phyloP scores from a whole-genome alignment of 2,888 invertebrate genomes.

The Sarcophaga caerulescens region DNA sequence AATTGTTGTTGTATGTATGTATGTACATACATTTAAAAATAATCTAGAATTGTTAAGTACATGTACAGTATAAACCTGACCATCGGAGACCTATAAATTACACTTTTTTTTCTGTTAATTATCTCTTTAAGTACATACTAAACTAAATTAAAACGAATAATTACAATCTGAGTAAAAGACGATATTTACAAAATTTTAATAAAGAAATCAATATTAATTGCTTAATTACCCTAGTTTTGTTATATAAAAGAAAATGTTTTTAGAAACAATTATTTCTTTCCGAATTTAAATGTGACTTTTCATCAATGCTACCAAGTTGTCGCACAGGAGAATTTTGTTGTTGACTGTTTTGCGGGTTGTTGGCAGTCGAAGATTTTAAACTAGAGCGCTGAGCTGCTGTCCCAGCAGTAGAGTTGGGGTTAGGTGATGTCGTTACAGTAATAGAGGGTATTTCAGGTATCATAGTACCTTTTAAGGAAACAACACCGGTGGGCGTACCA shows the following conservation, averaged over 20 bases:
- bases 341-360: constrained; percentile 20
- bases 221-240: constrained; percentile 12
- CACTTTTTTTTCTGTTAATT: not conserved
- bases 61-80: constrained; percentile 1
- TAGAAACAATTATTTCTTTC: constrained; percentile 62
- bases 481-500: constrained; percentile 73
- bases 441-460: constrained; percentile 77
- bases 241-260: constrained; percentile 23
- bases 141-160: not conserved
- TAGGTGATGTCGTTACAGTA: constrained; percentile 75
- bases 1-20: constrained; percentile 12
- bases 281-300: constrained; percentile 15
- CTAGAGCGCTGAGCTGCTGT: constrained; percentile 71
- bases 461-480: constrained; percentile 65
- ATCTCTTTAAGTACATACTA: not conserved
- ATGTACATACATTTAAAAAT: not conserved
- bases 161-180: not conserved
- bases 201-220: constrained; percentile 3
- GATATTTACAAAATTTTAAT: constrained; percentile 6
- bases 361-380: constrained; percentile 70
- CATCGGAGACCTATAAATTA: not conserved
- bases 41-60: not conserved
- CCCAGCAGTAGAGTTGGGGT: constrained; percentile 72
- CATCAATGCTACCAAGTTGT: constrained; percentile 24
- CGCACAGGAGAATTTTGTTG: constrained; percentile 46